These are phyloP conservation scores for Resseliella maxima DNA, from an alignment of 2,888 invertebrate species.

Conservation along the genomic window DNA sequence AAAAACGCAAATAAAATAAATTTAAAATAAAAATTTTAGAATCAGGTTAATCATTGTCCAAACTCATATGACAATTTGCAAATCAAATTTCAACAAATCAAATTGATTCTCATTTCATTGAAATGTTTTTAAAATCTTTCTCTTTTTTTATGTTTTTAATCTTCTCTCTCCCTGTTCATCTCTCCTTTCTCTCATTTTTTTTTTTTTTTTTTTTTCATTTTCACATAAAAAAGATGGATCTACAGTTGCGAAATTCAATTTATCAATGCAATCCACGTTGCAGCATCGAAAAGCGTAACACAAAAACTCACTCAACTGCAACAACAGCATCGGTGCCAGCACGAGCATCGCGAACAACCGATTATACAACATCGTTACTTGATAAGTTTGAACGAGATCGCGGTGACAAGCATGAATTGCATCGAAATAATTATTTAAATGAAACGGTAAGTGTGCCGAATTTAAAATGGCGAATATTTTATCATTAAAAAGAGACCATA, in stretches of 20 bases:
- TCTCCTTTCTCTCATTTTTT: no score
- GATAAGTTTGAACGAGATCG: slow-evolving; percentile 47
- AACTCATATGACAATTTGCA: neutral
- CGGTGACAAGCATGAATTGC: neutral
- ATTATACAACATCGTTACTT: neutral
- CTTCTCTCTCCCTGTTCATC: no score
- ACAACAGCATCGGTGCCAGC: neutral
- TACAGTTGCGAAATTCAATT: slow-evolving; percentile 35
- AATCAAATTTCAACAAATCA: slow-evolving; percentile 28
- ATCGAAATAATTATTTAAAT: slow-evolving; percentile 46
- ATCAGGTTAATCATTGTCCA: neutral
- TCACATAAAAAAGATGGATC: slow-evolving; percentile 37
- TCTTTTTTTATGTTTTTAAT: neutral
- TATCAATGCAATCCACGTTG: slow-evolving; percentile 51
- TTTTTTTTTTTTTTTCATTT: neutral
- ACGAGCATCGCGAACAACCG: neutral
- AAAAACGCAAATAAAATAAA: no score
- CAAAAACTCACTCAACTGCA: slow-evolving; percentile 30
- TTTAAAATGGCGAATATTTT: no score
- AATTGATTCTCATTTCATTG: neutral
- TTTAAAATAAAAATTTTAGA: no score
- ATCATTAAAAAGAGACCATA: no score
- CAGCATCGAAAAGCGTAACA: slow-evolving; percentile 30
- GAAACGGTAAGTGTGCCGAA: slow-evolving; percentile 6
- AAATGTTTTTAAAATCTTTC: neutral